Conservation (phyloP, 2,113 vertebrate species). For the Saguinus imperator region DNA sequence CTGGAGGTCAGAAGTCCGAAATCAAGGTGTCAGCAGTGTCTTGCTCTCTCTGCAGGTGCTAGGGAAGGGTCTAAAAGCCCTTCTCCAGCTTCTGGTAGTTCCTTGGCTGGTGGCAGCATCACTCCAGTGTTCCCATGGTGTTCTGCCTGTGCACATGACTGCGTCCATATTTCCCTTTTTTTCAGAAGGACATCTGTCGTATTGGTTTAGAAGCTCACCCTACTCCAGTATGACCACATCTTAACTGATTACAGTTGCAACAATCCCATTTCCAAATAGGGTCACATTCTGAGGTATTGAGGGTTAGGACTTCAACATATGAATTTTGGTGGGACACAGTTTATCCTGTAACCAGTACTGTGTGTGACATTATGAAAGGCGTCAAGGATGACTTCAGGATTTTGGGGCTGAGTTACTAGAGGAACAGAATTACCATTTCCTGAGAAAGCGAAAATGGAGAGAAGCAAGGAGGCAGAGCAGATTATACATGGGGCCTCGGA, state of each 20-base stretch:
- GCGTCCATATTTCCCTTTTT: no score
- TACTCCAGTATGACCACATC: background rate
- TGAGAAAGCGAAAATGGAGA: background rate
- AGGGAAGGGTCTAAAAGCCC: background rate
- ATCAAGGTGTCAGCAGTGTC: no score
- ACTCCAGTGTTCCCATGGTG: fast-evolving
- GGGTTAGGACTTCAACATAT: background rate
- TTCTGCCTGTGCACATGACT: background rate
- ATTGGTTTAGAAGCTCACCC: background rate
- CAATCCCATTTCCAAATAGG: background rate
- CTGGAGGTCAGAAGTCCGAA: background rate
- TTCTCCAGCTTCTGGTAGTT: background rate
- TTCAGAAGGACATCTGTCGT: background rate
- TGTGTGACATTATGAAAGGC: background rate
- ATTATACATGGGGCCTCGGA: fast-evolving
- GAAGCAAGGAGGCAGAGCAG: fast-evolving
- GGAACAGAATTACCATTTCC: background rate
- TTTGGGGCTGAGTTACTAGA: background rate
- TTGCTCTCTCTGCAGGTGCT: background rate
- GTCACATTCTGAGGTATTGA: background rate
- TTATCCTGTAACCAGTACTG: background rate
- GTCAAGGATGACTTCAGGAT: background rate
- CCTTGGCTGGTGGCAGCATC: background rate
- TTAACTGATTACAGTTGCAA: background rate
- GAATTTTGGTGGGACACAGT: background rate